A percentile compares a stretch with the other conserved stretches of the same genome.
phyloP scores from a whole-genome alignment of 2,797 vertebrate species.

The Enteromius anoplus region DNA sequence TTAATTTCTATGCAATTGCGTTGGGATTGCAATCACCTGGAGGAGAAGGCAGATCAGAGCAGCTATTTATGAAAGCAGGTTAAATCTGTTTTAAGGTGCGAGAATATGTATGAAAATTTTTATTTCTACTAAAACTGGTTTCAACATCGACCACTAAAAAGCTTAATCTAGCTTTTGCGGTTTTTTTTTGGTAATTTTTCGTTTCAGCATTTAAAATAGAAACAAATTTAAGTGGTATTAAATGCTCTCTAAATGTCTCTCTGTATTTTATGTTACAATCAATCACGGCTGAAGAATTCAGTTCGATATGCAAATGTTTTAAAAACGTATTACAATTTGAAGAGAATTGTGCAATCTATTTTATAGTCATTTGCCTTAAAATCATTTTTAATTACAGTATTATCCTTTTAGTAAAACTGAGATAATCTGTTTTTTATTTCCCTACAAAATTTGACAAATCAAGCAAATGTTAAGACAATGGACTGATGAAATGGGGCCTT shows the following conservation, averaged over 20 bases:
- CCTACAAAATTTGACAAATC: conserved; percentile 21
- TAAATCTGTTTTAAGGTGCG: not conserved
- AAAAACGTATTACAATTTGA: conserved; percentile 72
- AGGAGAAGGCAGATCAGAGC: conserved; percentile 47
- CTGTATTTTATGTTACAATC: conserved; percentile 25
- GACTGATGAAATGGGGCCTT: conserved; percentile 30
- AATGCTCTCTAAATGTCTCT: conserved; percentile 33
- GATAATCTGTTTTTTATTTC: conserved; percentile 9
- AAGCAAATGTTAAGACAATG: conserved; percentile 28
- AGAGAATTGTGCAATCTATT: conserved; percentile 69
- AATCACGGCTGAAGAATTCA: conserved; percentile 71
- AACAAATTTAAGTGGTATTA: conserved; percentile 9
- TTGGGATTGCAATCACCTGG: conserved; percentile 59
- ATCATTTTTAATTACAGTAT: not conserved
- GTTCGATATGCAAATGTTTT: conserved; percentile 78
- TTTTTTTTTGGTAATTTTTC: not conserved
- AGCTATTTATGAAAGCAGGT: conserved; percentile 25
- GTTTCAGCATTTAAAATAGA: not conserved
- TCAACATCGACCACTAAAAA: conserved; percentile 4
- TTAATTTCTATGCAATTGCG: conserved; percentile 83
- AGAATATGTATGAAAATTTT: not conserved
- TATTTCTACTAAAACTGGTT: not conserved
- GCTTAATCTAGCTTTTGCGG: conserved; percentile 6
- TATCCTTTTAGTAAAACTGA: not conserved
- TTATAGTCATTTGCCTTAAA: conserved; percentile 66